Base-by-base conservation (phyloP, 2,113 vertebrate genomes). In the Rhinolophus sinicus region DNA sequence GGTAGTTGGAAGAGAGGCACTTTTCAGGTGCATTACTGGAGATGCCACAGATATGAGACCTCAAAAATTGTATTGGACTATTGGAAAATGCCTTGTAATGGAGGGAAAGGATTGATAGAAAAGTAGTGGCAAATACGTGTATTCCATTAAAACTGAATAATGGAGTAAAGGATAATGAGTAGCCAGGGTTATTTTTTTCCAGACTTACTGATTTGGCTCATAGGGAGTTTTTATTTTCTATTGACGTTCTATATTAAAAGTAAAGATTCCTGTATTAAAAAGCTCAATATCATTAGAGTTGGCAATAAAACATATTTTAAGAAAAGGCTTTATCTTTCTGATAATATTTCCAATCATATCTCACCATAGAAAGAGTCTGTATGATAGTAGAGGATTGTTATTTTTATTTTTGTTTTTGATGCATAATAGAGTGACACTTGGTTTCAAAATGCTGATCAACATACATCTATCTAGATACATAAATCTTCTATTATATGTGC, bases 401-500 rank as follows among this genome's bases (percentile, higher is more conserved):
- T 77, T 16, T 15, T 62, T 89, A 77, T 73, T 84, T 67, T 73
- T 84, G 5, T 95, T 95, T 92, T 94, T 70, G 44, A 65, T 77
- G 12, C 85, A 88, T 84, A 52, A 82, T 91, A 78, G 19, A 87
- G 2, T 60, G 58, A 88, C 5, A 35, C 2, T 76, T 91, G 28
- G 3, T 90, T 93, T 96, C 62, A 54, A 93, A 88, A 93, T 93
- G 52, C 15, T 90, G 96, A 82, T n/a, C 26, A 91, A 77, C 6
- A 73, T 12, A 35, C 80, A 77, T 78, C 1, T 69, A 33, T 54
- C 10, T 67, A 13, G 4, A 92, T 95, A 33, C n/a, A 83, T 44
- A 92, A 35, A 50, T 78, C 33, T 50, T 38, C 47, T 50, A 69
- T 81, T 56, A 69, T 65, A 6, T 88, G 9, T 94, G 3, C 3